Percentiles rank a stretch among this genome's conserved stretches.
Evolutionary conservation across 2,113 vertebrate species (phyloP).

Genomic region (Orycteropus afer): DNA sequence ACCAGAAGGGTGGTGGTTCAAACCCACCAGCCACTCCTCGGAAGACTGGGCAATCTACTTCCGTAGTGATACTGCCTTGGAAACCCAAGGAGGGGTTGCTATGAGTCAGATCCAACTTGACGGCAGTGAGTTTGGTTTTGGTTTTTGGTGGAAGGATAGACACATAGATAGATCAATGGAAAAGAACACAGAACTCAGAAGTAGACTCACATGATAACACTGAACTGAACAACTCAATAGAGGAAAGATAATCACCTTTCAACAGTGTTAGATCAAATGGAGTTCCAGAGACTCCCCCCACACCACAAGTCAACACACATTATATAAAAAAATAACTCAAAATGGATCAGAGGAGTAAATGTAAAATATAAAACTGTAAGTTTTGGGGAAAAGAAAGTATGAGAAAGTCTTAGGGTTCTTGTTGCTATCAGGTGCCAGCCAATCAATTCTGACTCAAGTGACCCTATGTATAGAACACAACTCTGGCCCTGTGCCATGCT

Average conservation of each 20-base stretch:
- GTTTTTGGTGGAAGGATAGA: too few species aligned
- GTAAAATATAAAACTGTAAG: background rate
- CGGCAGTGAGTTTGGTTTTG: too few species aligned
- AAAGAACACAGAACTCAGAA: background rate
- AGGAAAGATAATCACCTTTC: background rate
- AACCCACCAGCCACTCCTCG: too few species aligned
- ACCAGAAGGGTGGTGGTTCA: too few species aligned
- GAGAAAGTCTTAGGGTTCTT: background rate
- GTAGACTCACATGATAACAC: background rate
- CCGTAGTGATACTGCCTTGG: too few species aligned
- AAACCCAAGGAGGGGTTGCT: too few species aligned
- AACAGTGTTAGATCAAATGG: background rate
- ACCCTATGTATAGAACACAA: too few species aligned
- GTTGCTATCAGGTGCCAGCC: too few species aligned
- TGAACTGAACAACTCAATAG: background rate
- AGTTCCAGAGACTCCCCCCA: background rate
- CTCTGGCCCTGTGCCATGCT: too few species aligned
- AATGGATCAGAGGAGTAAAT: background rate
- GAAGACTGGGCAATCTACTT: too few species aligned
- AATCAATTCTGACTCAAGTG: too few species aligned
- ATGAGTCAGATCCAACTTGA: too few species aligned
- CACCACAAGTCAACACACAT: background rate
- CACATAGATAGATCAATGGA: background rate
- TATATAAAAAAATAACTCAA: conserved; percentile 5
- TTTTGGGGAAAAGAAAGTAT: background rate